Conservation (phyloP, 2,113 vertebrate genomes). For the Grallaria varia region DNA sequence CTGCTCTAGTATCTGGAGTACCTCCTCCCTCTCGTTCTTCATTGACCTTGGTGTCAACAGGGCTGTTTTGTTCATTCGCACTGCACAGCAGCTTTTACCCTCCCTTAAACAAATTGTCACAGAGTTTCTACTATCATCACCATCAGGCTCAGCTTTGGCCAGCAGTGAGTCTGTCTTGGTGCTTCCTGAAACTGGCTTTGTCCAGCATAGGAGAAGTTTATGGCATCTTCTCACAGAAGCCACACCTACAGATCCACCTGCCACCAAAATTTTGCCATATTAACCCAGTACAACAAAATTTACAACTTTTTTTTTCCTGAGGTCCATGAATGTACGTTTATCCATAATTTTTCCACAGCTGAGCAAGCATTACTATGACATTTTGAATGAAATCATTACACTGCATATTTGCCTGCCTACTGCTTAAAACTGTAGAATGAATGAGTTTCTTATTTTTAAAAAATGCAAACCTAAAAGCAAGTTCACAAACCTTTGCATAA, state of each 20-base stretch:
- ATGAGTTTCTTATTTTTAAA: not conserved
- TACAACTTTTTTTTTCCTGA: not conserved
- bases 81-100: not conserved
- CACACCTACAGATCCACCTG: fast-evolving
- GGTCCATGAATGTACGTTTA: not conserved
- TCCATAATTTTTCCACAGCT: not conserved
- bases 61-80: not conserved
- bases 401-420: not conserved
- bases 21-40: not conserved
- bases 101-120: not conserved
- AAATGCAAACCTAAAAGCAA: not conserved
- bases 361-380: not conserved
- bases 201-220: not conserved
- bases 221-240: not conserved
- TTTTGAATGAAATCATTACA: not conserved
- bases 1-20: not conserved
- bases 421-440: not conserved
- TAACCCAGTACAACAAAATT: not conserved
- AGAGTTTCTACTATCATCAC: fast-evolving
- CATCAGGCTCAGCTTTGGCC: not conserved
- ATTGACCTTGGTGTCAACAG: not conserved
- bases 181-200: not conserved
- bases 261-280: not conserved
- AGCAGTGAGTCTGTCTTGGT: not conserved
- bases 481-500: not conserved